Conservation (phyloP, 2,113 vertebrate species). For the Engystomops pustulosus region DNA sequence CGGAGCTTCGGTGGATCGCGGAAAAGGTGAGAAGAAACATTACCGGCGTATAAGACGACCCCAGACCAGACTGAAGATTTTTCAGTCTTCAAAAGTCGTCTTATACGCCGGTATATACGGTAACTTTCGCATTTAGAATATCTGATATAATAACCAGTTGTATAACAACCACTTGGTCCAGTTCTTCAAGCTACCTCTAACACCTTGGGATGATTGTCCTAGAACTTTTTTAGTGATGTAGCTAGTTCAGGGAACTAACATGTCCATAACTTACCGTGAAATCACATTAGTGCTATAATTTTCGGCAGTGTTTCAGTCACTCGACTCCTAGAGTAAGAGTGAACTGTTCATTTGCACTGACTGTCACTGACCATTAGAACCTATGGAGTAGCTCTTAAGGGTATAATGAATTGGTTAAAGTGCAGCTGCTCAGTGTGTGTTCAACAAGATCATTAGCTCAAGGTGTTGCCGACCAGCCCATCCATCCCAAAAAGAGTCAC, state of each 20-base stretch:
- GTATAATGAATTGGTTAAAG: slow-evolving; percentile 51
- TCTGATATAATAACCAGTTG: too few species aligned
- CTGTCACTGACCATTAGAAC: slow-evolving; percentile 46
- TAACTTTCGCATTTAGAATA: too few species aligned
- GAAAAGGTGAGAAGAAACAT: too few species aligned
- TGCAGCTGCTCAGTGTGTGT: slow-evolving; percentile 48
- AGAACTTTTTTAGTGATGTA: not conserved
- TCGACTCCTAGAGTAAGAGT: not conserved
- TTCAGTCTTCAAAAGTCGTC: too few species aligned
- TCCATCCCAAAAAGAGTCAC: slow-evolving; percentile 56
- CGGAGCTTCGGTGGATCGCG: too few species aligned
- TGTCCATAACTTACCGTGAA: not conserved
- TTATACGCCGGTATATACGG: too few species aligned
- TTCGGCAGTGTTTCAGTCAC: not conserved
- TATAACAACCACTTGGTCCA: too few species aligned
- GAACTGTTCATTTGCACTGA: slow-evolving; percentile 26
- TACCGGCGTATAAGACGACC: too few species aligned
- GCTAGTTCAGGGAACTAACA: not conserved
- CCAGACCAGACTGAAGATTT: too few species aligned
- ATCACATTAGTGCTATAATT: not conserved
- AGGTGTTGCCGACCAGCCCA: slow-evolving; percentile 53
- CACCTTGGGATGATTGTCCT: not conserved
- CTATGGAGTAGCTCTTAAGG: slow-evolving; percentile 43
- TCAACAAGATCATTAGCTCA: slow-evolving; percentile 58
- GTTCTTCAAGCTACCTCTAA: not conserved